A percentile compares a stretch with the other conserved stretches of the same genome.
These are phyloP conservation scores for Pelmatolapia mariae DNA, from an alignment of 2,113 vertebrate species.

Conservation along the genomic window DNA sequence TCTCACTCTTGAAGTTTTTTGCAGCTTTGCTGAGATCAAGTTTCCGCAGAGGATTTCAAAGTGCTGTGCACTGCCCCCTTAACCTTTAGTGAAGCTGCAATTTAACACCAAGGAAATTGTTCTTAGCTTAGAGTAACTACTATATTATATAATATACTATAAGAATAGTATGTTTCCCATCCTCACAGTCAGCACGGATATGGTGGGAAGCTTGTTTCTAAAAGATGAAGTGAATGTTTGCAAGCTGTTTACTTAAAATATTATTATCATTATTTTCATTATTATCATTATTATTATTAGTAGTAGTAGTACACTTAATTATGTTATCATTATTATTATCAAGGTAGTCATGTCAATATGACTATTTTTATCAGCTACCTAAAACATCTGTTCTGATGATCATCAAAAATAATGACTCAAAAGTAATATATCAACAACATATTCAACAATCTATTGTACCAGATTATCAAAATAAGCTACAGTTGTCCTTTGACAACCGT, in stretches of 20 bases:
- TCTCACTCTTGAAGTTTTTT: not conserved
- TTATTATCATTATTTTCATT: not conserved
- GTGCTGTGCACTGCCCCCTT: not conserved
- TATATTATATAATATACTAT: not conserved
- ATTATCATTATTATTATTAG: not conserved
- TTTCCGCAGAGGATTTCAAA: not conserved
- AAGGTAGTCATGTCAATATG: not conserved
- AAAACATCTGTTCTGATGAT: not conserved
- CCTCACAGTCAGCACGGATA: not conserved
- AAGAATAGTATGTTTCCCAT: not conserved
- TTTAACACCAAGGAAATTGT: not conserved
- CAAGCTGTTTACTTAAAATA: not conserved
- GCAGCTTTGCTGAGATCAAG: not conserved
- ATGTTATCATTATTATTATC: not conserved
- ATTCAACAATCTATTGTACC: not conserved
- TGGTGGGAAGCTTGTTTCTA: not conserved
- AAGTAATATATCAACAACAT: not conserved
- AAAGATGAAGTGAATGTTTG: not conserved
- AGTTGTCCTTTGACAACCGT: not conserved
- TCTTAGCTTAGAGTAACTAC: not conserved
- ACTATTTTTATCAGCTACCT: not conserved
- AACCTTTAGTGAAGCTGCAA: not conserved
- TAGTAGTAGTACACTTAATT: not conserved
- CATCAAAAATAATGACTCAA: not conserved
- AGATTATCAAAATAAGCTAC: not conserved